Evolutionary conservation across 2,113 vertebrate species (phyloP), one percentile per base, ranked within the genome.

Genomic region (Pagrus major): DNA sequence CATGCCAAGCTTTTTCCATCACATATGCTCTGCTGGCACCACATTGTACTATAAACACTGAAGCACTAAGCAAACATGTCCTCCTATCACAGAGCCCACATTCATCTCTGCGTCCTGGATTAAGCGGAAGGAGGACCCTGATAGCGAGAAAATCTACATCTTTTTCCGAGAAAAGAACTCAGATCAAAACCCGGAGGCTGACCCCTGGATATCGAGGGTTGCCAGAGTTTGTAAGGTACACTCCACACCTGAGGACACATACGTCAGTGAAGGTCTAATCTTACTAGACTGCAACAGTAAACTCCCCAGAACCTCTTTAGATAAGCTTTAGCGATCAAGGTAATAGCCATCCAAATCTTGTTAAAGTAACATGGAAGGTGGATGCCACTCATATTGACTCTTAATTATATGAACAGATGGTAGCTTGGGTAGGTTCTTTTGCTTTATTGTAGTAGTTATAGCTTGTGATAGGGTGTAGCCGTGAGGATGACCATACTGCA

Each of bases 111-210:
- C 94, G 1, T 95, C 95, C 35, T 92, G 89, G 90, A 93, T 97
- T 0, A 83, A 95, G 69, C 92, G 71, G 63, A 81, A 87, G 0
- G 87, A 96, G 4, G 94, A 97, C 54, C 86, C 93, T 2, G 86
- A 95, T 1, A 93, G 98, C 31, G 96, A 97, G 58, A 98, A 97
- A 86, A 97, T 99, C 52, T 99, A 98, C 72, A 85, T 97, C 14
- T 97, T 98, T 81, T 98, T 99, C 33, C 95, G 96, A 0, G 97
- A 99, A 75, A 96, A 97, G 85, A 98, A 98, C 83, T 95, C 96
- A 0, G 96, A 97, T 81, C 93, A 83, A 70, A 96, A 93, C 68
- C 96, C 94, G 0, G 96, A 96, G 52, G 96, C 97, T 0, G 96
- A 97, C 0, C 95, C 94, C 10, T 96, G 96, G 60, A 95, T 97